These are phyloP conservation scores for Mimumesa dahlbomi DNA, from an alignment of 2,888 invertebrate species.

Conservation along the genomic window DNA sequence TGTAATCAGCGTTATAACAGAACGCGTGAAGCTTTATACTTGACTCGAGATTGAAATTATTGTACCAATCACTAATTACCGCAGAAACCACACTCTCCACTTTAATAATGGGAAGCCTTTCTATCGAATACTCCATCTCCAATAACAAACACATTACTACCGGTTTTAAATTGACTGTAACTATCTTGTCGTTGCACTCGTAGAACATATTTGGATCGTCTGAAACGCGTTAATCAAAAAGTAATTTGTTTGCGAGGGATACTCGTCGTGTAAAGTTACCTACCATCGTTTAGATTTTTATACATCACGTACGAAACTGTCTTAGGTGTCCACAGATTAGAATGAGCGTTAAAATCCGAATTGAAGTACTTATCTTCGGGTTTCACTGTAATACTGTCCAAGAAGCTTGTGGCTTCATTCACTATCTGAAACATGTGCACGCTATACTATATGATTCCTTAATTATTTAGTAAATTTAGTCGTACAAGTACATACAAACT, in stretches of 20 bases:
- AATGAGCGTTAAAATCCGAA: constrained; percentile 77
- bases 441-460: background rate
- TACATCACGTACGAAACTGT: constrained; percentile 81
- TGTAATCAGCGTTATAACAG: constrained; percentile 86
- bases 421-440: constrained; percentile 79
- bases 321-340: constrained; percentile 88
- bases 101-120: constrained; percentile 73
- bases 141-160: constrained; percentile 65
- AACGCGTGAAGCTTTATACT: constrained; percentile 81
- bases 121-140: constrained; percentile 73
- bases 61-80: constrained; percentile 69
- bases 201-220: constrained; percentile 42
- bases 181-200: constrained; percentile 56
- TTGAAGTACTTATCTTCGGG: constrained; percentile 52
- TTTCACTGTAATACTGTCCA: constrained; percentile 80
- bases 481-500: background rate
- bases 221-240: constrained; percentile 20
- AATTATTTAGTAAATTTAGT: background rate
- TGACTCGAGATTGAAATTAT: constrained; percentile 71
- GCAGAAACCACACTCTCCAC: constrained; percentile 67
- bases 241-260: background rate
- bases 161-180: constrained; percentile 71
- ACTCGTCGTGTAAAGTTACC: constrained; percentile 9
- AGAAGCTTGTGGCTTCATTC: constrained; percentile 81
- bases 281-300: constrained; percentile 63